Conservation (phyloP, 2,113 vertebrate species). For the Archilochus colubris region DNA sequence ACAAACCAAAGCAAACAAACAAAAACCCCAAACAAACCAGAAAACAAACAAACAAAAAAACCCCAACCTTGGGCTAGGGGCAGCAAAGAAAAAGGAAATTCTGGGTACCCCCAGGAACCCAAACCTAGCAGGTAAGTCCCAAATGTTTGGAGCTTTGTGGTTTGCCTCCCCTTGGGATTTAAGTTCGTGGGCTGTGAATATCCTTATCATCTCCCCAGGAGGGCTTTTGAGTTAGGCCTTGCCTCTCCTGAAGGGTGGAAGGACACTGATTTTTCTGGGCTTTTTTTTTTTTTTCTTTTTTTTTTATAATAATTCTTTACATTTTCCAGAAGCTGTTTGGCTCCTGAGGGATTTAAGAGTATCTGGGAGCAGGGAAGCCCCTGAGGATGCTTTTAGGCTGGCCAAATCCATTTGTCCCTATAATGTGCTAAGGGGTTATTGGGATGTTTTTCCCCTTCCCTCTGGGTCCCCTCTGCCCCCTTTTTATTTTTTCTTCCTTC, state of each 20-base stretch:
- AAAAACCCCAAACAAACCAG: fast-evolving
- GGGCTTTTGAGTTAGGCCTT: fast-evolving
- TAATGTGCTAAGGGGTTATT: fast-evolving
- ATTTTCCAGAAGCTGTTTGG: fast-evolving
- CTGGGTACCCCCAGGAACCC: fast-evolving
- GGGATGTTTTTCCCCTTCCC: too few relatives aligned
- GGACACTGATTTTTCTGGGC: fast-evolving
- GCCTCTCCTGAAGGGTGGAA: fast-evolving
- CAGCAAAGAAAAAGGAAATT: not conserved
- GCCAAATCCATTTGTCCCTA: not conserved
- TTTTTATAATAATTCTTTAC: not conserved
- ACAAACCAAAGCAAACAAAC: too few relatives aligned
- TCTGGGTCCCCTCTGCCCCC: not conserved
- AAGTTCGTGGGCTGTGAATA: fast-evolving
- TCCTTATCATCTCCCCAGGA: fast-evolving
- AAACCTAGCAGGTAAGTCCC: not conserved
- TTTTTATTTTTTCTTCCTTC: not conserved
- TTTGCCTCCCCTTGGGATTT: not conserved
- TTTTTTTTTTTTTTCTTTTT: not conserved
- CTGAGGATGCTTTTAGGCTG: fast-evolving
- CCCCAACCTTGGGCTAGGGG: too few relatives aligned
- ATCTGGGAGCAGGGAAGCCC: fast-evolving
- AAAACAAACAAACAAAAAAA: too few relatives aligned
- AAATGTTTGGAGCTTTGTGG: not conserved
- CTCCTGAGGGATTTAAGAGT: not conserved